These are phyloP conservation scores for Elmis aenea DNA, from an alignment of 2,888 invertebrate species.

Conservation along the genomic window DNA sequence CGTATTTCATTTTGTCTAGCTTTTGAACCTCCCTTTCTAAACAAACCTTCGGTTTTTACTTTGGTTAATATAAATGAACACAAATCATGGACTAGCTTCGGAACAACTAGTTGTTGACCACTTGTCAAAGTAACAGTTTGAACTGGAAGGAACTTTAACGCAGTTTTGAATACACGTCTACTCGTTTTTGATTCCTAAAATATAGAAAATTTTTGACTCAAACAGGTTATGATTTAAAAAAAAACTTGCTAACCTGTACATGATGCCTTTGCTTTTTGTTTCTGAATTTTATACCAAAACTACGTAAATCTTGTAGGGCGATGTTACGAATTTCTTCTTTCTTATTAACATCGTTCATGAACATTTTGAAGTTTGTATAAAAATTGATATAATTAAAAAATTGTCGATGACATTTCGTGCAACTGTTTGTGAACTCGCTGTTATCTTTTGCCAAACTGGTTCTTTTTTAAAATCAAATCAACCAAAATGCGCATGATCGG, in stretches of 20 bases:
- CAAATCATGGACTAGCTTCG: constrained; percentile 67
- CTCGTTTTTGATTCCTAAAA: constrained; percentile 31
- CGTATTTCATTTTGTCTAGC: constrained; percentile 77
- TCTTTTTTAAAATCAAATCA: constrained; percentile 7
- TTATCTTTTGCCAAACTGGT: too few species aligned
- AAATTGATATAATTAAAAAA: too few species aligned
- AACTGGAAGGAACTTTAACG: constrained; percentile 50
- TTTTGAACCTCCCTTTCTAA: constrained; percentile 83
- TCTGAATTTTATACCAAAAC: constrained; percentile 66
- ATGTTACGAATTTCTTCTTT: constrained; percentile 53
- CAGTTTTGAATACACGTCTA: constrained; percentile 52
- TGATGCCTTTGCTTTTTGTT: constrained; percentile 60
- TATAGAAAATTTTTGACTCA: constrained; percentile 7
- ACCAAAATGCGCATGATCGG: constrained; percentile 5
- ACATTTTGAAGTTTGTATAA: too few species aligned
- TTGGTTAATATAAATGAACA: constrained; percentile 64
- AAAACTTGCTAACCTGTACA: constrained; percentile 39
- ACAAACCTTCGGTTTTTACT: constrained; percentile 75
- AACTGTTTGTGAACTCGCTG: too few species aligned
- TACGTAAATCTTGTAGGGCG: constrained; percentile 62
- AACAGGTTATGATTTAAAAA: constrained; percentile 7
- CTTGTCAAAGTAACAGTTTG: constrained; percentile 59
- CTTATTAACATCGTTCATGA: constrained; percentile 52
- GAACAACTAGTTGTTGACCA: constrained; percentile 66
- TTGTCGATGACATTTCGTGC: too few species aligned